phyloP scores from a whole-genome alignment of 2,888 invertebrate species.

The Melieria omissa region DNA sequence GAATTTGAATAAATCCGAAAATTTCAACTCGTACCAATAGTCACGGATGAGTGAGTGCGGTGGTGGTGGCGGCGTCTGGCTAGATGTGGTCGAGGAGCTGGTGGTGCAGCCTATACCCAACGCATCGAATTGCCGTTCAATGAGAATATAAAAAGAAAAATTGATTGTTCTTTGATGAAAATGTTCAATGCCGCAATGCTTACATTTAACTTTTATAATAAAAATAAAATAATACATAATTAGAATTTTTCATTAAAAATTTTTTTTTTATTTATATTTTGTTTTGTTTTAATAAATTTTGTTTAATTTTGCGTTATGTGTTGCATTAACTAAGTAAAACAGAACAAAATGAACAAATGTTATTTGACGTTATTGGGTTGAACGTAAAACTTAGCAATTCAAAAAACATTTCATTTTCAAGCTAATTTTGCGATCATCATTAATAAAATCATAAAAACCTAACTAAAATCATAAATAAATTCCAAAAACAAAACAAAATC shows the following conservation, averaged over 20 bases:
- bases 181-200: not conserved
- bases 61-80: slow-evolving; percentile 58
- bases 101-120: slow-evolving; percentile 49
- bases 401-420: too few relatives aligned
- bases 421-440: too few relatives aligned
- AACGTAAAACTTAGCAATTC: too few relatives aligned
- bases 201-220: too few relatives aligned
- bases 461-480: slow-evolving; percentile 14
- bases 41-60: slow-evolving; percentile 63
- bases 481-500: slow-evolving; percentile 9
- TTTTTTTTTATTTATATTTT: too few relatives aligned
- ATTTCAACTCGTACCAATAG: slow-evolving; percentile 67
- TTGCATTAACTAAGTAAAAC: too few relatives aligned
- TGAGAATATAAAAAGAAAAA: slow-evolving; percentile 24
- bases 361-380: too few relatives aligned
- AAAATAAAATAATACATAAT: too few relatives aligned
- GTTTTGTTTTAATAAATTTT: too few relatives aligned
- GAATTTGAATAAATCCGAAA: slow-evolving; percentile 67
- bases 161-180: not conserved
- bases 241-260: too few relatives aligned
- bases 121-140: not conserved
- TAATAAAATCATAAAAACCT: not conserved
- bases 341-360: too few relatives aligned
- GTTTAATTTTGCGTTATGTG: too few relatives aligned
- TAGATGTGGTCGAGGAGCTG: slow-evolving; percentile 61